These are phyloP conservation scores for Pogonus chalceus DNA, from an alignment of 1,140 invertebrate genomes.

Conservation along the genomic window DNA sequence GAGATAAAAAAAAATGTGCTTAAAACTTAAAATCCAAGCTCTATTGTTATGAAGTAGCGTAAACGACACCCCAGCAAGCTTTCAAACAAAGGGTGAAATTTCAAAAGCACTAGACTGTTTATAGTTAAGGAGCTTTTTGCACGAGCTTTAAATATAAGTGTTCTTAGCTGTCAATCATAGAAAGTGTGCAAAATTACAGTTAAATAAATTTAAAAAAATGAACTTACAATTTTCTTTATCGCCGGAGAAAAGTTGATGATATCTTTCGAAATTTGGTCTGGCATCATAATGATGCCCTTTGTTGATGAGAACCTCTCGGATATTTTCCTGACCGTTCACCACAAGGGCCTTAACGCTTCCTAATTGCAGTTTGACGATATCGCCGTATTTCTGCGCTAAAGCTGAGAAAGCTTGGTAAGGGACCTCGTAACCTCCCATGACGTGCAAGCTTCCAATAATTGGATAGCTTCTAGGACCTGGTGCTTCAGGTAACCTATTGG, in stretches of 20 bases:
- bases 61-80: no score
- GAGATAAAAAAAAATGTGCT: no score
- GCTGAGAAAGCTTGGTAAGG: slow-evolving; percentile 53
- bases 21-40: no score
- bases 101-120: no score
- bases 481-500: slow-evolving; percentile 26
- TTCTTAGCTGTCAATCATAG: no score
- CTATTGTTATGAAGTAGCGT: no score
- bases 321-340: slow-evolving; percentile 50
- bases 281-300: slow-evolving; percentile 54
- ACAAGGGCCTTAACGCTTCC: slow-evolving; percentile 51
- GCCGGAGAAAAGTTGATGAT: slow-evolving; percentile 51
- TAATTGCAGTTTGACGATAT: slow-evolving; percentile 46
- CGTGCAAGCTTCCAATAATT: slow-evolving; percentile 48
- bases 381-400: slow-evolving; percentile 42
- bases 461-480: slow-evolving; percentile 49
- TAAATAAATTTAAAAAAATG: slow-evolving; percentile 12
- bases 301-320: slow-evolving; percentile 50
- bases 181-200: slow-evolving; percentile 7
- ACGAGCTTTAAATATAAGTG: no score
- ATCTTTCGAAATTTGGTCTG: slow-evolving; percentile 53
- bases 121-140: no score
- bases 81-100: no score
- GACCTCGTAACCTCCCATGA: slow-evolving; percentile 48
- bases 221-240: slow-evolving; percentile 62